Evolutionary conservation across 2,113 vertebrate species (phyloP), one percentile per base, ranked within the genome.

Genomic region (Istiophorus platypterus): DNA sequence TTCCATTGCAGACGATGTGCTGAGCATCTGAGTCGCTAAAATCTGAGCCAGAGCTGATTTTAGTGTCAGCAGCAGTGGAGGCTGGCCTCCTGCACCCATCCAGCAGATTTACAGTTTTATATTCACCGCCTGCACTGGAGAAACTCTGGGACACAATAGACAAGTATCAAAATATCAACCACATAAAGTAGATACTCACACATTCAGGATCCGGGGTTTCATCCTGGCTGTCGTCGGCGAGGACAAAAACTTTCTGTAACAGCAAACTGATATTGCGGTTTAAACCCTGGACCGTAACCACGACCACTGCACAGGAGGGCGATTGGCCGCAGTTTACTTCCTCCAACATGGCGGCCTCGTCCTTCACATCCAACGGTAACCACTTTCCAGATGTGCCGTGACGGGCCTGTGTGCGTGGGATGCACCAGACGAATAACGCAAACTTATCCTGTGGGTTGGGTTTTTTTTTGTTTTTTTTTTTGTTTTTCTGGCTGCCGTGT

Each of bases 321-420:
- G 47, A 41, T 0, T 0, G 13, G 13, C 20, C 10, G 9, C n/a
- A 12, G 18, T 72, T 47, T 12, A n/a, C 10, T 41, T 62, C 61
- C 70, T 85, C 82, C 88, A 85, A 81, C 86, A 68, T 74, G 89
- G 86, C 63, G 26, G 77, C 62, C 62, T 64, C 1, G 0, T 58
- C 52, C 73, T 74, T 76, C 65, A 61, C 62, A 24, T 78, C 67
- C 70, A 62, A 65, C 22, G 4, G 20, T 56, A 29, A 67, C 73
- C 42, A 26, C 56, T 82, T 29, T 77, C 59, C 34, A 52, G 27
- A 79, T 29, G 88, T 87, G 72, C 69, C 85, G 68, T 74, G 65
- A 58, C n/a, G 2, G 57, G 61, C 29, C 24, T 61, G 64, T 81
- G 75, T 58, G 73, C 51, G 18, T 62, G 18, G 11, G 78, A 39